phyloP scores from a whole-genome alignment of 2,113 vertebrate genomes.

The Triplophysa rosa region DNA sequence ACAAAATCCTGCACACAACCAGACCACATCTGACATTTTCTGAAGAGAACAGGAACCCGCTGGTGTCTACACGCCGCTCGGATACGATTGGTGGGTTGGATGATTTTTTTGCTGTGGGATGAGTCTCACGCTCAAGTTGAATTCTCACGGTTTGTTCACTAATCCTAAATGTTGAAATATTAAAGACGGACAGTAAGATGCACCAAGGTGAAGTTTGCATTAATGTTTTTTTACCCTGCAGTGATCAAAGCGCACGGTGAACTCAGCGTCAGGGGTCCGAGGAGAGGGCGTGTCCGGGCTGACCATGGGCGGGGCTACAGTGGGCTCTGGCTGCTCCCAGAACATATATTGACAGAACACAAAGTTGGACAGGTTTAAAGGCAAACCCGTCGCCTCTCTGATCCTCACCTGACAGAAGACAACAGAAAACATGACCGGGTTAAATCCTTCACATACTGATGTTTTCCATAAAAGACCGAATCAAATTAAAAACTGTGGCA shows the following conservation, averaged over 20 bases:
- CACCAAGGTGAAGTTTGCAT: neutral
- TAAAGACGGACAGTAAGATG: too few relatives aligned
- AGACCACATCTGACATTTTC: neutral
- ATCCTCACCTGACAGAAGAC: conserved; percentile 85
- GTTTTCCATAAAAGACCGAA: too few relatives aligned
- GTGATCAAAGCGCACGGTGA: conserved; percentile 89
- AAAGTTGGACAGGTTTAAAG: conserved; percentile 94
- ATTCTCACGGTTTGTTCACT: too few relatives aligned
- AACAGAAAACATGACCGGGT: neutral
- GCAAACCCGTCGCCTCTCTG: conserved; percentile 92
- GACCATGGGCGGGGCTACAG: conserved; percentile 91
- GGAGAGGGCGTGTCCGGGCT: conserved; percentile 88
- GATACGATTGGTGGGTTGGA: too few relatives aligned
- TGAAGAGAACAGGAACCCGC: too few relatives aligned
- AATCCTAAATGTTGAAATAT: too few relatives aligned
- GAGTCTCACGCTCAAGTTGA: too few relatives aligned
- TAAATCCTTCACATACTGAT: too few relatives aligned
- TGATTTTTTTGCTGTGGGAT: too few relatives aligned
- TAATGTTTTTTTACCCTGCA: conserved; percentile 77
- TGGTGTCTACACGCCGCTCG: too few relatives aligned
- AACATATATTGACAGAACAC: conserved; percentile 98
- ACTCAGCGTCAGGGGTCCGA: conserved; percentile 83
- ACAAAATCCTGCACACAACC: conserved; percentile 81
- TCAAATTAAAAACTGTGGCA: too few relatives aligned
- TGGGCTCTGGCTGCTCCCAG: conserved; percentile 89